phyloP scores from a whole-genome alignment of 2,888 invertebrate species.

The Geophilus truncorum region DNA sequence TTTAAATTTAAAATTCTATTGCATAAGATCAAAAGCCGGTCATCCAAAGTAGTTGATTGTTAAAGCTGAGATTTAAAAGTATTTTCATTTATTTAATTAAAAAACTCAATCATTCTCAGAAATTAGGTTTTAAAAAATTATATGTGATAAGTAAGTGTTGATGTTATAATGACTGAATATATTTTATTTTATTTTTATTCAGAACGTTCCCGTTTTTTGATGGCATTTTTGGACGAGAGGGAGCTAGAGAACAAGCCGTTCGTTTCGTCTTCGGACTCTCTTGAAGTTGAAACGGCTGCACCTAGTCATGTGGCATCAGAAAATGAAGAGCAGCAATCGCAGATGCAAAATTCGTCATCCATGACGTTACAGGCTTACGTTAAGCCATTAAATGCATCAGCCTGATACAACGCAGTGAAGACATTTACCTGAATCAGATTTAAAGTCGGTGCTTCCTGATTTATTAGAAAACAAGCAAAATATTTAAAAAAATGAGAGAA shows the following conservation, averaged over 20 bases:
- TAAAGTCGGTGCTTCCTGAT: not conserved
- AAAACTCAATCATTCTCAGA: no score
- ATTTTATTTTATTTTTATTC: not conserved
- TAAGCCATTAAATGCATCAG: not conserved
- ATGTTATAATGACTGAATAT: not conserved
- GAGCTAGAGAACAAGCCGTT: slow-evolving; percentile 17
- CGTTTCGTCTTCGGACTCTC: not conserved
- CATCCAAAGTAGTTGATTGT: no score
- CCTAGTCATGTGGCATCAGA: not conserved
- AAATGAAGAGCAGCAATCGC: not conserved
- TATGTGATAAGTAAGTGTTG: no score
- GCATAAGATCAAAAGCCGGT: no score
- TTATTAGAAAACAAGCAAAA: not conserved
- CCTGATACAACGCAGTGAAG: not conserved
- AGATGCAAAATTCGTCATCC: not conserved
- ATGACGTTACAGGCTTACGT: not conserved
- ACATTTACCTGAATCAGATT: not conserved
- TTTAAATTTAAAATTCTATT: no score
- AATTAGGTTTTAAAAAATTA: no score
- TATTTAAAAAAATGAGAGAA: not conserved
- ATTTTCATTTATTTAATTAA: no score
- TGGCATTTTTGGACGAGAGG: slow-evolving; percentile 29
- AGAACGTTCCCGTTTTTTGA: slow-evolving; percentile 21
- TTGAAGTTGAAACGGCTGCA: not conserved
- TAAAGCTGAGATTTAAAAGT: no score